These are phyloP conservation scores for Embiotoca jacksoni DNA, from an alignment of 2,113 vertebrate genomes.

Conservation along the genomic window DNA sequence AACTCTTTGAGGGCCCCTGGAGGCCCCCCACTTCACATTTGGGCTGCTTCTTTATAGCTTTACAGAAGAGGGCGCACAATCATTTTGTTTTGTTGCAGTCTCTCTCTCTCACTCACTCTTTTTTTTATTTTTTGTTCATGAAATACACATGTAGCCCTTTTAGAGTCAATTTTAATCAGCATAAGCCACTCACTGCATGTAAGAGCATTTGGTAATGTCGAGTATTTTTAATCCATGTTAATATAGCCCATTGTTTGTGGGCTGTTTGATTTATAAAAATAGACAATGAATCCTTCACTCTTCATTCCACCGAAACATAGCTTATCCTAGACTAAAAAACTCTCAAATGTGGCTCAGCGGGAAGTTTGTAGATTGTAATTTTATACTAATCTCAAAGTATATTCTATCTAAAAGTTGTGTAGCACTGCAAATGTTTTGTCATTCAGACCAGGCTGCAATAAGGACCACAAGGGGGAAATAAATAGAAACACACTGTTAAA, in stretches of 20 bases:
- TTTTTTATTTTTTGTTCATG: neutral
- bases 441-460: neutral
- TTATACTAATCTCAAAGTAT: neutral
- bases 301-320: constrained; percentile 34
- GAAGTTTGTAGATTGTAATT: neutral
- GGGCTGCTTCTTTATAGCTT: neutral
- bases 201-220: constrained; percentile 17
- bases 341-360: neutral
- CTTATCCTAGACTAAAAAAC: neutral
- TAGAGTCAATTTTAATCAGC: constrained; percentile 13
- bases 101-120: neutral
- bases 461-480: neutral
- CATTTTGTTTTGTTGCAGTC: neutral
- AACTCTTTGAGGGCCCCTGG: neutral
- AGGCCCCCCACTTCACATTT: neutral
- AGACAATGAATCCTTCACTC: constrained; percentile 45
- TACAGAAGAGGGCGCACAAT: constrained; percentile 73
- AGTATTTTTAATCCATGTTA: constrained; percentile 40
- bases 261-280: constrained; percentile 33
- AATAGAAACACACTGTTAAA: constrained; percentile 26
- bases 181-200: constrained; percentile 13
- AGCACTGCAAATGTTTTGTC: neutral
- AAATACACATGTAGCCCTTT: constrained; percentile 10
- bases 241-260: constrained; percentile 16
- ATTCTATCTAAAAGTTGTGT: neutral